A percentile compares a stretch with the other conserved stretches of the same genome.
phyloP scores from a whole-genome alignment of 2,797 vertebrate genomes.

The Phylloscopus collybita region DNA sequence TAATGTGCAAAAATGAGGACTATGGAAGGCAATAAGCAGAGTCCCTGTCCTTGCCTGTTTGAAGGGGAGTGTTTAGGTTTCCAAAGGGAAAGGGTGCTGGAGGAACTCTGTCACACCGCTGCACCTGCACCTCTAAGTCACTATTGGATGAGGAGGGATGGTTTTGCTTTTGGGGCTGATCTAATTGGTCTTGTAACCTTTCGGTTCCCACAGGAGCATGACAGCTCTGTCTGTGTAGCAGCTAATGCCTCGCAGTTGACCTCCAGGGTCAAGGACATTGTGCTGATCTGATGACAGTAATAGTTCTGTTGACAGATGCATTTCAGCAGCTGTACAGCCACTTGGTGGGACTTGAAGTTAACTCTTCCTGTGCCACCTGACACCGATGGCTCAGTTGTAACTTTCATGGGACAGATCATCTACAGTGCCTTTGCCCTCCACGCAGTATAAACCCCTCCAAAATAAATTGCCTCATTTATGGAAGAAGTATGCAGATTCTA shows the following conservation, averaged over 20 bases:
- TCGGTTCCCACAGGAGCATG: constrained; percentile 11
- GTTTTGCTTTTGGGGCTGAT: constrained; percentile 41
- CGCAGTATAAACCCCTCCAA: neutral
- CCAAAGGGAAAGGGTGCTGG: neutral
- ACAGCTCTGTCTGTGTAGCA: constrained; percentile 47
- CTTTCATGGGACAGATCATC: neutral
- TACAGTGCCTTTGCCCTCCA: neutral
- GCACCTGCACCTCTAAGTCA: neutral
- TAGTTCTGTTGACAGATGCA: constrained; percentile 94
- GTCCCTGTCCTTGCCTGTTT: neutral
- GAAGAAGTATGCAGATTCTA: neutral
- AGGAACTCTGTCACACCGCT: neutral
- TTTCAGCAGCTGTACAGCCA: constrained; percentile 88
- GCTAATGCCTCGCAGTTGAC: constrained; percentile 75
- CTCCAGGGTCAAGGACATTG: constrained; percentile 85
- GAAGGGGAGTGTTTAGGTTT: neutral
- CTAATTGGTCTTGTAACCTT: constrained; percentile 36
- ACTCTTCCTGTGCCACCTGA: constrained; percentile 52
- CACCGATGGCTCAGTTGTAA: neutral
- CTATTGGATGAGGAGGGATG: neutral
- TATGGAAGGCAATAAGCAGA: neutral
- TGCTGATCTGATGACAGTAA: constrained; percentile 89
- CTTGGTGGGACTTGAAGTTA: constrained; percentile 58
- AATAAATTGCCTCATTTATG: neutral
- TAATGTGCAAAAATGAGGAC: neutral